Base-by-base conservation (phyloP, 2,797 vertebrate genomes). In the Coccyzus lansbergi region DNA sequence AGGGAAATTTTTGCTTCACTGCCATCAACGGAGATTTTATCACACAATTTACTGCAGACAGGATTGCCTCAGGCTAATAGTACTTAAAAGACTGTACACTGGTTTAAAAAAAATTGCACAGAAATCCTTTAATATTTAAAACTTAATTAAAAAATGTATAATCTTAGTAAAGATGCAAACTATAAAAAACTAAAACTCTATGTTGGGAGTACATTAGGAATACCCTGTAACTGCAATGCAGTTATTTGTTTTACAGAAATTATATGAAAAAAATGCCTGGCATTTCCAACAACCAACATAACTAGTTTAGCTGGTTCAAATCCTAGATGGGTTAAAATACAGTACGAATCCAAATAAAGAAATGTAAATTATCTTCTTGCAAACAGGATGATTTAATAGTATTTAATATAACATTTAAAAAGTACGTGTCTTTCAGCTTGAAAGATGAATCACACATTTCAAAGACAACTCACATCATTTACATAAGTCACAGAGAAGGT, bases 81-180 rank as follows among this genome's bases (percentile, higher is more conserved):
- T 44, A 88, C 48, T 78, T 85, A 65, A 72, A 94, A 90, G 46
- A 48, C 49, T 92, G 46, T 31, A 86, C 33, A 28, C 6, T 64
- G 33, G 12, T 78, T 92, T 62, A 77, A 40, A 90, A 83, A 75
- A 65, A 58, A 63, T 20, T 11, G 12, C 63, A 63, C 33, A 44
- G 1, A 17, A 60, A 46, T 33, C 89, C 58, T 86, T 88, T 70
- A 80, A 81, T 83, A 83, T 83, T 89, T 87, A 89, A 92, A 93
- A 84, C 10, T 36, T 74, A 51, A 75, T 80, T 31, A 0, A 77
- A 76, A 92, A 89, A 81, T 20, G 6, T 40, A 68, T 78, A 34
- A n/a, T 20, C 48, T 64, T 25, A 86, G 8, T 81, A 83, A 79
- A 86, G 31, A 82, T 4, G 13, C 9, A 55, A 88, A 80, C 9